Base-by-base conservation (phyloP, 2,888 invertebrate species). In the Melieria omissa region DNA sequence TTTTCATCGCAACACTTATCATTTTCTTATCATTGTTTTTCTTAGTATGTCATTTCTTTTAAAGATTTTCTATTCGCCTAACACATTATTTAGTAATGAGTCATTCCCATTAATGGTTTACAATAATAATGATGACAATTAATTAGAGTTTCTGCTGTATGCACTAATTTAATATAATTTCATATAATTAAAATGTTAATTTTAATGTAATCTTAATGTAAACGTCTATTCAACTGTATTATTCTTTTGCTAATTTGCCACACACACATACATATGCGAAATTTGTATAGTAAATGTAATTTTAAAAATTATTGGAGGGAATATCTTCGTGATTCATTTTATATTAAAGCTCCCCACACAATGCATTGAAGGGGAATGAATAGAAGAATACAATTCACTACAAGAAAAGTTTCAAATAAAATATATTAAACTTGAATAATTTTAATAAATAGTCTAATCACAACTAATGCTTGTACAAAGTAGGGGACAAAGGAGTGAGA, bases 291-390 rank as follows among this genome's bases (percentile, higher is more conserved):
- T 55, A 58, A 63, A 12, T 58, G 80, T 84, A 85, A 84, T 82
- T 83, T 84, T 85, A 80, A 82, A 84, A 84, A 84, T 84, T 81
- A 83, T 82, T 84, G 83, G 85, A 84, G 83, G 85, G 85, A 84
- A 84, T 84, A 83, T 41, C 64, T 72, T 68, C 58, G 45, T 72
- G 68, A 62, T 60, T 72, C 9, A 65, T 49, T 68, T 64, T 67
- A 68, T 65, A 68, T 64, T 45, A 62, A 68, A 71, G 67, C 5
- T 52, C 49, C 41, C 44, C 41, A 14, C 60, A n/a, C 16, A n/a
- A 6, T 60, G n/a, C 8, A 29, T 29, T 29, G 29, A 29, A 29
- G 29, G 29, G 29, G 29, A 29, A 29, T 29, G 29, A 29, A 29
- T 29, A 61, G 64, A 5, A 44, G 64, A 14, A 4, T 10, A 10